Percentiles rank a stretch among this genome's conserved stretches.
Evolutionary conservation across 92 coral and sea anemone species (phyloP).

Genomic region (Heteractis magnifica): DNA sequence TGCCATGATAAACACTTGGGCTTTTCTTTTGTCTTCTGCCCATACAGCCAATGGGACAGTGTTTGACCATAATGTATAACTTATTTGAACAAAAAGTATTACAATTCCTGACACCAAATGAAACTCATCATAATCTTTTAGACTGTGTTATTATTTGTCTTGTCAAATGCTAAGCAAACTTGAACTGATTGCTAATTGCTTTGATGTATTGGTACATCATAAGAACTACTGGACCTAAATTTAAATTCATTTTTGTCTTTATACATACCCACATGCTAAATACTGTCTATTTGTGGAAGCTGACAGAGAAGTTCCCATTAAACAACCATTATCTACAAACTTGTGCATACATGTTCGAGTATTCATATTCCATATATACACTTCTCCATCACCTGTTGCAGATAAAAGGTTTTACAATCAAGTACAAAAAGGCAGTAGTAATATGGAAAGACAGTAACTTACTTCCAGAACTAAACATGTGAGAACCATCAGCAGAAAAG

Average conservation of each 20-base stretch:
- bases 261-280: slow-evolving; percentile 91
- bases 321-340: slow-evolving; percentile 93
- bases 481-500: slow-evolving; percentile 87
- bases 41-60: too few relatives aligned
- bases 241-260: too few relatives aligned
- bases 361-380: slow-evolving; percentile 93
- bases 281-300: slow-evolving; percentile 85
- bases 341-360: slow-evolving; percentile 90
- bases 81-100: too few relatives aligned
- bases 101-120: background rate
- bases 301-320: slow-evolving; percentile 76
- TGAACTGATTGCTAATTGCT: too few relatives aligned
- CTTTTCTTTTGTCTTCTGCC: too few relatives aligned
- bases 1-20: too few relatives aligned
- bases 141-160: too few relatives aligned
- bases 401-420: too few relatives aligned
- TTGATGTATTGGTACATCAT: too few relatives aligned
- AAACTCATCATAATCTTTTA: background rate
- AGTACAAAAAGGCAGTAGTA: background rate
- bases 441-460: background rate
- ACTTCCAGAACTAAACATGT: slow-evolving; percentile 88
- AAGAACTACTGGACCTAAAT: too few relatives aligned
- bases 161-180: too few relatives aligned
- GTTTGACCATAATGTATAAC: too few relatives aligned
- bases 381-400: slow-evolving; percentile 86